These are phyloP conservation scores for Rhea pennata DNA, from an alignment of 2,113 vertebrate genomes.

Conservation along the genomic window DNA sequence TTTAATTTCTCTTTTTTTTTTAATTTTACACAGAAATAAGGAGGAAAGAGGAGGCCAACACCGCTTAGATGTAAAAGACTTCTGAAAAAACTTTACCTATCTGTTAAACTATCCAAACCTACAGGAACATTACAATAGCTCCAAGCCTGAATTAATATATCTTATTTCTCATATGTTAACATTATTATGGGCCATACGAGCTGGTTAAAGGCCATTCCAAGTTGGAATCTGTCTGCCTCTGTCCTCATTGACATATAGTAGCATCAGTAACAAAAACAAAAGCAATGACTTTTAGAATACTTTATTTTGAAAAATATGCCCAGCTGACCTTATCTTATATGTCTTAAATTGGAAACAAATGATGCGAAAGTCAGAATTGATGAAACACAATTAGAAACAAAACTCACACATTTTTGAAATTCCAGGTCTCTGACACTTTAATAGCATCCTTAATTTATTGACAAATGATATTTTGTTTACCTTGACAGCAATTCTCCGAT, in stretches of 20 bases:
- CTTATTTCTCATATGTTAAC: neutral
- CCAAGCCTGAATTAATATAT: neutral
- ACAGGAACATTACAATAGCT: neutral
- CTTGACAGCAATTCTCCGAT: neutral
- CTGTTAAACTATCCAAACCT: neutral
- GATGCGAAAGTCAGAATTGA: neutral
- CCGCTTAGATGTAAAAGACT: neutral
- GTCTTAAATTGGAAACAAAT: neutral
- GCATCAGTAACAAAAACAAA: neutral
- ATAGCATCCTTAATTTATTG: neutral
- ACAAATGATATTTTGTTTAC: neutral
- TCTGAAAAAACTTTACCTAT: neutral
- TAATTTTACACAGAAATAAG: neutral
- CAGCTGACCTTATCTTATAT: neutral
- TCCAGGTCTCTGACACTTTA: neutral
- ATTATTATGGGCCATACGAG: neutral
- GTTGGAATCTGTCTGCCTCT: neutral
- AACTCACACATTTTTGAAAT: neutral
- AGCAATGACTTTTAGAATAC: neutral
- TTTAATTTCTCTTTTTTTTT: neutral
- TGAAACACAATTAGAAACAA: neutral
- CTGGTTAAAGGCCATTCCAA: neutral
- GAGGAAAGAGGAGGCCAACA: neutral
- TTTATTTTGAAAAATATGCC: neutral
- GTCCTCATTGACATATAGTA: neutral